These are phyloP conservation scores for Drosophila melanosoma DNA, from an alignment of 2,888 invertebrate species.

Conservation along the genomic window DNA sequence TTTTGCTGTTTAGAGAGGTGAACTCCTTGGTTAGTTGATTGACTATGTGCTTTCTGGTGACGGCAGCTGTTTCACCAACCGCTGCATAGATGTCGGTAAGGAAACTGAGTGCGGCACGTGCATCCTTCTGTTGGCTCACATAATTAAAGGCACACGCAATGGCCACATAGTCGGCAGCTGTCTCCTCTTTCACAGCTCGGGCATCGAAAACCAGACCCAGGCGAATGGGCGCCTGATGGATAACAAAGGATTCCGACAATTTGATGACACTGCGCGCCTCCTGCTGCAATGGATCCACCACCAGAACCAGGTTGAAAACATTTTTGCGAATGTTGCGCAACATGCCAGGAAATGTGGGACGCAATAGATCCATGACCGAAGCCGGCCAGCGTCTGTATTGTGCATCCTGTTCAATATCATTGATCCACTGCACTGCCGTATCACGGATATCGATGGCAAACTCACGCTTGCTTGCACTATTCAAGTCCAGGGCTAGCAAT, in stretches of 20 bases:
- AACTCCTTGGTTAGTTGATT: slow-evolving; percentile 87
- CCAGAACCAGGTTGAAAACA: slow-evolving; percentile 93
- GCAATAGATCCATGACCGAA: slow-evolving; percentile 94
- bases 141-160: slow-evolving; percentile 96
- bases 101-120: slow-evolving; percentile 92
- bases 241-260: slow-evolving; percentile 95
- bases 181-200: slow-evolving; percentile 87
- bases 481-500: slow-evolving; percentile 90
- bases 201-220: slow-evolving; percentile 93
- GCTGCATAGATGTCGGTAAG: slow-evolving; percentile 90
- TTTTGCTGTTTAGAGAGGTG: slow-evolving; percentile 86
- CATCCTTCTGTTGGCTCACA: slow-evolving; percentile 91
- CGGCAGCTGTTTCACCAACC: slow-evolving; percentile 85
- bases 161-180: slow-evolving; percentile 91
- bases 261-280: slow-evolving; percentile 91
- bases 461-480: slow-evolving; percentile 87
- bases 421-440: slow-evolving; percentile 96
- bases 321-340: slow-evolving; percentile 94
- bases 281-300: slow-evolving; percentile 92
- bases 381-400: slow-evolving; percentile 95
- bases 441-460: slow-evolving; percentile 98
- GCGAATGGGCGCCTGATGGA: slow-evolving; percentile 95
- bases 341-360: slow-evolving; percentile 99
- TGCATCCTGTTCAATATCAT: slow-evolving; percentile 96
- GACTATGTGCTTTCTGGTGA: slow-evolving; percentile 90